Percentiles rank a stretch among this genome's conserved stretches.
Conservation (phyloP, 2,113 vertebrate genomes). For the Odontophorus gujanensis region DNA sequence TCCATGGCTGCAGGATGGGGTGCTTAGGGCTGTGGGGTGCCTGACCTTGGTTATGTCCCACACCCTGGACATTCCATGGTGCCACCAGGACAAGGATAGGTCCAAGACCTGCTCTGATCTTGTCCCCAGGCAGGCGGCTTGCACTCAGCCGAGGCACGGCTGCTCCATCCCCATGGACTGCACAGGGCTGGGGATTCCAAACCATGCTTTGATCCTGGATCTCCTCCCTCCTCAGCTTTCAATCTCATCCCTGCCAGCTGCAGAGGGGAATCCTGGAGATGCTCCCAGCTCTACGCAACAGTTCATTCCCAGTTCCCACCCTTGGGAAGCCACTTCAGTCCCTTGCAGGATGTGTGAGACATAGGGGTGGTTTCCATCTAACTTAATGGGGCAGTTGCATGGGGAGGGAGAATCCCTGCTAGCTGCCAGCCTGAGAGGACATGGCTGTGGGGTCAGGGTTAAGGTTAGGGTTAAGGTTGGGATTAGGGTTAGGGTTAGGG, state of each 20-base stretch:
- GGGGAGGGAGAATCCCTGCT: not conserved
- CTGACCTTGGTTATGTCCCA: not conserved
- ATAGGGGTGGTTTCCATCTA: not conserved
- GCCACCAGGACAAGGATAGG: not conserved
- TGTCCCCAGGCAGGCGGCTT: rapidly evolving
- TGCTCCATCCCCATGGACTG: not conserved
- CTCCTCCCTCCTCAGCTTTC: not conserved
- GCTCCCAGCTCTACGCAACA: not conserved
- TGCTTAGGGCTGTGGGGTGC: not conserved
- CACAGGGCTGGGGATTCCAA: not conserved
- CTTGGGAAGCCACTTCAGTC: rapidly evolving
- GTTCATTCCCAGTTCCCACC: rapidly evolving
- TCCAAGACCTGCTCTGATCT: not conserved
- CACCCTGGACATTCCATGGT: not conserved
- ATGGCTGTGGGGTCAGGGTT: too few species aligned
- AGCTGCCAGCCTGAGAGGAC: not conserved
- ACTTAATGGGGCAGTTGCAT: not conserved
- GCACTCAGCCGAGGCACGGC: not conserved
- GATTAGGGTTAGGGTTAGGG: too few species aligned
- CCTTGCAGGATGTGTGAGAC: not conserved
- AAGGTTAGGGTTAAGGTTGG: too few species aligned
- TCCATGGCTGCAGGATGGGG: not conserved
- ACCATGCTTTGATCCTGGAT: rapidly evolving
- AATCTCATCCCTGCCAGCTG: not conserved
- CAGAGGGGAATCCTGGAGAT: rapidly evolving